These are phyloP conservation scores for Limnodromus scolopaceus DNA, from an alignment of 2,797 vertebrate genomes.

Conservation along the genomic window DNA sequence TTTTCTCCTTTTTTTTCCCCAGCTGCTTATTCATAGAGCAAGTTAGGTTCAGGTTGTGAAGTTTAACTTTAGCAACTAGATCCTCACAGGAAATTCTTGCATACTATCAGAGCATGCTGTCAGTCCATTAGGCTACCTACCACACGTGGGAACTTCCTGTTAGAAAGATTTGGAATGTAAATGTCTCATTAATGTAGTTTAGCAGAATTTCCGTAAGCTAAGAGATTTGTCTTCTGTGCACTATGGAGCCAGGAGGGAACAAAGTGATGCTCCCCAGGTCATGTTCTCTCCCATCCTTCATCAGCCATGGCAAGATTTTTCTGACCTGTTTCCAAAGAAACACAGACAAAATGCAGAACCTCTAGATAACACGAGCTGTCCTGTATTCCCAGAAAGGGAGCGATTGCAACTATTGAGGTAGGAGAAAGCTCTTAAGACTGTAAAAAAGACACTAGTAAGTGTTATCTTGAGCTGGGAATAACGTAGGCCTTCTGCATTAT, in stretches of 20 bases:
- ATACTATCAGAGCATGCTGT: not conserved
- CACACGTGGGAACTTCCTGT: not conserved
- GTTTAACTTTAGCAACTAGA: not conserved
- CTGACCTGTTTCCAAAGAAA: not conserved
- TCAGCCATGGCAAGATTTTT: not conserved
- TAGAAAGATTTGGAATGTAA: not conserved
- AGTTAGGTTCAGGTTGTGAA: not conserved
- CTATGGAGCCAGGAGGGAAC: not conserved
- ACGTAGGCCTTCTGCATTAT: not conserved
- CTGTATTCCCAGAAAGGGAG: not conserved
- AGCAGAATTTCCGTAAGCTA: not conserved
- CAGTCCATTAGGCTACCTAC: not conserved
- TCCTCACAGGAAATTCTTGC: not conserved
- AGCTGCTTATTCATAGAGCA: not conserved
- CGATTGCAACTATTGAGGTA: not conserved
- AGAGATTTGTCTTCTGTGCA: not conserved
- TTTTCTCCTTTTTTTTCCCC: not conserved
- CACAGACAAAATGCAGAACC: not conserved
- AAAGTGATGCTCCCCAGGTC: not conserved
- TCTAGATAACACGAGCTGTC: not conserved
- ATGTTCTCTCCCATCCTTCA: not conserved
- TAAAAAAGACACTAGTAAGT: not conserved
- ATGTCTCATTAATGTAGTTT: not conserved
- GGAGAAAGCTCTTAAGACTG: not conserved
- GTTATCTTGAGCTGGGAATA: not conserved